Evolutionary conservation across 1,140 invertebrate genomes (phyloP).

Genomic region (Patella vulgata): DNA sequence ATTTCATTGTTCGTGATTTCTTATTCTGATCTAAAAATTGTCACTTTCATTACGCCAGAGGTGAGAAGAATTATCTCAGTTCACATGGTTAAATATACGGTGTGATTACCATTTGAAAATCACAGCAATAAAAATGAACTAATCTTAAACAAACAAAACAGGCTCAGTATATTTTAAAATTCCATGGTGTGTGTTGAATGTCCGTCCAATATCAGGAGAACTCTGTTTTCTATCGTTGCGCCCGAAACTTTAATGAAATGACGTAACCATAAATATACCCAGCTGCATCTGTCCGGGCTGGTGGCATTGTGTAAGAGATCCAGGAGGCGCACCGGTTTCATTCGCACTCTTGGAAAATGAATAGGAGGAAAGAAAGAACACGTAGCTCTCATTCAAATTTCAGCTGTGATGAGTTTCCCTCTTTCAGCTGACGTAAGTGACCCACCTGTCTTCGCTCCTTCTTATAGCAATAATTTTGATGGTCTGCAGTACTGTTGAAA

Average conservation of each 20-base stretch:
- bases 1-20: too few species aligned
- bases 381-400: slow-evolving; percentile 5
- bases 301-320: not conserved
- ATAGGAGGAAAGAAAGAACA: slow-evolving; percentile 19
- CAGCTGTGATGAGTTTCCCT: slow-evolving; percentile 9
- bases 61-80: too few species aligned
- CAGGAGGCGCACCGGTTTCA: slow-evolving; percentile 8
- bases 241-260: slow-evolving; percentile 3
- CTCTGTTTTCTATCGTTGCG: slow-evolving; percentile 1
- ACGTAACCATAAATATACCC: not conserved
- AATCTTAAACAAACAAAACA: too few species aligned
- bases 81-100: too few species aligned
- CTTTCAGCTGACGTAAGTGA: slow-evolving; percentile 16
- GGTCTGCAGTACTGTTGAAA: slow-evolving; percentile 14
- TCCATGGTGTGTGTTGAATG: too few species aligned
- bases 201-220: too few species aligned
- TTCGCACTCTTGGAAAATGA: slow-evolving; percentile 4
- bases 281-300: not conserved
- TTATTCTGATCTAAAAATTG: too few species aligned
- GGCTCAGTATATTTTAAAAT: too few species aligned
- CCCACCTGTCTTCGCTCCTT: slow-evolving; percentile 23
- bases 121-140: too few species aligned
- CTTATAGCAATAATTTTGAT: slow-evolving; percentile 14
- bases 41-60: too few species aligned
- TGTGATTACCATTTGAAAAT: too few species aligned